These are phyloP conservation scores for Prunella fulvescens DNA, from an alignment of 2,113 vertebrate genomes.

Conservation along the genomic window DNA sequence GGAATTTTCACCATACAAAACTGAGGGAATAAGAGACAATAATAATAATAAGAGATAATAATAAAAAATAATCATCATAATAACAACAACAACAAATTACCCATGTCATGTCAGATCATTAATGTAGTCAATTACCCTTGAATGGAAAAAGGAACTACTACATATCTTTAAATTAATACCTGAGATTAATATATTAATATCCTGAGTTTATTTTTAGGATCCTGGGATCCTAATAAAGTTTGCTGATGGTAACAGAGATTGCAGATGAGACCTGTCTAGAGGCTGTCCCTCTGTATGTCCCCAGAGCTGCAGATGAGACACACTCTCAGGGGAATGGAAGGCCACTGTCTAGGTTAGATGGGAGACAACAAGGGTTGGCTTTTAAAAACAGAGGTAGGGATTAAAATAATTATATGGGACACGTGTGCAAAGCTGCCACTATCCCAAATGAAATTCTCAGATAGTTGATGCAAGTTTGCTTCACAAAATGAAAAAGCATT, in stretches of 20 bases:
- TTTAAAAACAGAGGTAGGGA: not conserved
- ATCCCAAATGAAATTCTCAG: not conserved
- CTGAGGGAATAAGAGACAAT: not conserved
- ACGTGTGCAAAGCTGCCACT: accelerated
- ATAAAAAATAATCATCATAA: too few relatives aligned
- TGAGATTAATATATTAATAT: not conserved
- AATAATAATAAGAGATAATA: not conserved
- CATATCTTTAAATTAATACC: not conserved
- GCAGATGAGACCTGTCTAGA: not conserved
- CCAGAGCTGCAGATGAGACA: not conserved
- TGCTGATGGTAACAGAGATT: not conserved
- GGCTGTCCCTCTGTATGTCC: not conserved
- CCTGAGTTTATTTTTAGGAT: not conserved
- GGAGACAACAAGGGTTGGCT: not conserved
- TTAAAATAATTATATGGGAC: not conserved
- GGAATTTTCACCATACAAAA: not conserved
- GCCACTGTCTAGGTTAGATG: not conserved
- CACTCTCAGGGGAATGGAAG: not conserved
- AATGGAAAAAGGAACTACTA: not conserved
- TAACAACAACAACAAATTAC: not conserved
- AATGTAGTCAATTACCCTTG: not conserved
- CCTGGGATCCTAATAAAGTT: not conserved
- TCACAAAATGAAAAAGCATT: not conserved
- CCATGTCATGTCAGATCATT: not conserved
- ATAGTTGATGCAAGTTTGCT: not conserved